Percentiles rank a stretch among this genome's conserved stretches.
Evolutionary conservation across 2,797 vertebrate genomes (phyloP).

Genomic region (Cynodonichthys magdalenae): DNA sequence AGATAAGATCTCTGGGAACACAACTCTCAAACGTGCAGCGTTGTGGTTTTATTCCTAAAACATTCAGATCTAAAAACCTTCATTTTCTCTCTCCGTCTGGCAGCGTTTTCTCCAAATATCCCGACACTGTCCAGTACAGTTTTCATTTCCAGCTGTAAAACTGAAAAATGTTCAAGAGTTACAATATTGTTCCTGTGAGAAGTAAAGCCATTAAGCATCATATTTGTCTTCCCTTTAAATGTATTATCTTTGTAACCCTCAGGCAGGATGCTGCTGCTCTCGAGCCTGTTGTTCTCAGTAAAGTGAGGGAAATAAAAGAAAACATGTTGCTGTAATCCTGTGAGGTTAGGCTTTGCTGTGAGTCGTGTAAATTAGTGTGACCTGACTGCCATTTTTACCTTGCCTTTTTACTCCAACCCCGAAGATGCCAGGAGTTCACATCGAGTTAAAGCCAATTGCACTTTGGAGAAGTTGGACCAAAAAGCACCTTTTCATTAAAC

Average conservation of each 20-base stretch:
- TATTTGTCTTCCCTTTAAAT: not conserved
- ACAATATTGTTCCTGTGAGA: not conserved
- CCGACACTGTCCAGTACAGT: no score
- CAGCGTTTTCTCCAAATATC: not conserved
- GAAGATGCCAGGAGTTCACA: not conserved
- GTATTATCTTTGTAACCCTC: conserved; percentile 1
- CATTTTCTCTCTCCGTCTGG: not conserved
- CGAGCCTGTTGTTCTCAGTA: not conserved
- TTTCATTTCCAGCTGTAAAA: not conserved
- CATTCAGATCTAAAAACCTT: not conserved
- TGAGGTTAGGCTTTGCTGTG: not conserved
- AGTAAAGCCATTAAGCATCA: not conserved
- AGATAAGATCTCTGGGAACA: not conserved
- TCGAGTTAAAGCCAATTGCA: not conserved
- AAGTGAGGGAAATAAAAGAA: not conserved
- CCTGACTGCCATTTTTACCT: not conserved
- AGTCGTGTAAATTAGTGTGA: not conserved
- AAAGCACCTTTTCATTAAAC: not conserved
- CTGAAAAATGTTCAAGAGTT: not conserved
- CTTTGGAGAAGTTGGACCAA: not conserved
- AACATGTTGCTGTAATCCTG: not conserved
- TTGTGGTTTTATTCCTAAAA: not conserved
- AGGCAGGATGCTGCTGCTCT: not conserved
- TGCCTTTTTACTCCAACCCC: not conserved
- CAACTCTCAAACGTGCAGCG: not conserved